Evolutionary conservation across 2,888 invertebrate genomes (phyloP).

Genomic region (Amphipyra tragopoginis): DNA sequence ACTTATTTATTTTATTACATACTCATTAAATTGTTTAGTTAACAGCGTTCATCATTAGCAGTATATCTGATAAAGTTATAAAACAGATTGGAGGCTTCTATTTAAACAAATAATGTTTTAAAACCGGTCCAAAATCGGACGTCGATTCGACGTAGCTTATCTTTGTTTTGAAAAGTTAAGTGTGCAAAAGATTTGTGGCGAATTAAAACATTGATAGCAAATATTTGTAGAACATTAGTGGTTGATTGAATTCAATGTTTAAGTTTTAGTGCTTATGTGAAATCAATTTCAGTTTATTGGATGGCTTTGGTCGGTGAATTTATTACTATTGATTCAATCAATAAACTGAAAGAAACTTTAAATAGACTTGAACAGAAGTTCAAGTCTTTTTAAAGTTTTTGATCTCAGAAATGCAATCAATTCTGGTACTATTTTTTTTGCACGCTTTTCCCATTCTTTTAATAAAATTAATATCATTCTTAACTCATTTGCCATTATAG

Average conservation of each 20-base stretch:
- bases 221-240: conserved; percentile 44
- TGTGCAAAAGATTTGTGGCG: conserved; percentile 50
- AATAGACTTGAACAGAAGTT: too few species aligned
- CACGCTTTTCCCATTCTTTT: too few species aligned
- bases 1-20: conserved; percentile 54
- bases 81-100: conserved; percentile 48
- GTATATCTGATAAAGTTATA: conserved; percentile 55
- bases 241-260: conserved; percentile 43
- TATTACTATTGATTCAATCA: too few species aligned
- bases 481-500: too few species aligned
- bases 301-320: conserved; percentile 3
- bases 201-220: conserved; percentile 36
- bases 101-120: conserved; percentile 50
- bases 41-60: conserved; percentile 43
- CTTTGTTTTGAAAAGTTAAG: conserved; percentile 50
- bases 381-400: too few species aligned
- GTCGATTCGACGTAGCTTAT: conserved; percentile 39
- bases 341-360: too few species aligned
- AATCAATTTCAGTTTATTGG: conserved; percentile 36
- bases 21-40: conserved; percentile 49
- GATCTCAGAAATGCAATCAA: too few species aligned
- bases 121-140: conserved; percentile 67
- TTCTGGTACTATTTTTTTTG: too few species aligned
- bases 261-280: conserved; percentile 30
- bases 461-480: too few species aligned